Percentiles rank a stretch among this genome's conserved stretches.
Evolutionary conservation across 2,888 invertebrate species (phyloP).

Genomic region (Patella ulyssiponensis): DNA sequence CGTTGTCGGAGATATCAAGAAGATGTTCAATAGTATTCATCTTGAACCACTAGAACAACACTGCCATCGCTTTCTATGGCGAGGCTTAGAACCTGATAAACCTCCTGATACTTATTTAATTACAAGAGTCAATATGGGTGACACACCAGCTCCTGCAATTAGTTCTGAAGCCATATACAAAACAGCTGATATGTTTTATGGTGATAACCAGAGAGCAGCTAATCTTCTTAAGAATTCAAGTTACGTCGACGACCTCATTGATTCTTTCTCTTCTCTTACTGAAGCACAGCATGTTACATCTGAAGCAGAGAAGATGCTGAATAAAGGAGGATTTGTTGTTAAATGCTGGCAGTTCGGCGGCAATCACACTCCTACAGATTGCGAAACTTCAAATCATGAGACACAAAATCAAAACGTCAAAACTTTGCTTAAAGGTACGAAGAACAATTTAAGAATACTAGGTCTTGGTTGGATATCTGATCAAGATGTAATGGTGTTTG

Average conservation of each 20-base stretch:
- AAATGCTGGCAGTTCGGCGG: constrained; percentile 1
- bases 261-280: not conserved
- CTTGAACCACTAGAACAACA: constrained; percentile 15
- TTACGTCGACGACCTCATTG: constrained; percentile 17
- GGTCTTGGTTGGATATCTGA: not conserved
- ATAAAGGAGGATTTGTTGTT: constrained; percentile 11
- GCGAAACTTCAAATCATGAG: no score
- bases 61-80: constrained; percentile 19
- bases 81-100: constrained; percentile 5
- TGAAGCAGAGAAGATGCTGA: constrained; percentile 16
- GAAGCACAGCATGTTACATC: not conserved
- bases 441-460: not conserved
- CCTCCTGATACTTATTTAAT: constrained; percentile 4
- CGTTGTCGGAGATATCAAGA: constrained; percentile 19
- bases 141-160: constrained; percentile 16
- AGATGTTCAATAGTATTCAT: constrained; percentile 18
- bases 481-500: constrained; percentile 16
- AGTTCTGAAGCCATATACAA: constrained; percentile 18
- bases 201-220: constrained; percentile 9
- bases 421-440: not conserved
- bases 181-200: constrained; percentile 14
- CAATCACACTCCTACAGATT: no score
- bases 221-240: constrained; percentile 15
- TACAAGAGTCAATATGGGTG: constrained; percentile 14
- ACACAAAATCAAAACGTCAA: not conserved